Base-by-base conservation (phyloP, 2,888 invertebrate species). In the Cremastinae sp. region DNA sequence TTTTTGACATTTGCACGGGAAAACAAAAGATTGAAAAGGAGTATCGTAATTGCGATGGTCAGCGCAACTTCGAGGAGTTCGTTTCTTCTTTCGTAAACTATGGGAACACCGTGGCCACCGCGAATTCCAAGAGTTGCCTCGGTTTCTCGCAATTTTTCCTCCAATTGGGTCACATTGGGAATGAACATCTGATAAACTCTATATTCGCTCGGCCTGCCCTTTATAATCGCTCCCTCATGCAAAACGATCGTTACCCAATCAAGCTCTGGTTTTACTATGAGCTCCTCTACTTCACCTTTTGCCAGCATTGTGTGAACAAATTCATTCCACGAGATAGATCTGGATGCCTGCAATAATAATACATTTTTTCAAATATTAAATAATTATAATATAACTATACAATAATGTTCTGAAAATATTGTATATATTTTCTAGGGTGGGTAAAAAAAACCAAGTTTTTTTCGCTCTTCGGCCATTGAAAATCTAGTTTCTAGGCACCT, bases 301-400 rank as follows among this genome's bases (percentile, higher is more conserved):
- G 96, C 94, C 66, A 99, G 90, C 96, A 99, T 96, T 77, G 97
- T 95, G 90, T 98, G 95, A 0, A 97, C 93, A 91, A 99, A 99
- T 90, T 98, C 98, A 90, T 97, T 97, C 98, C 98, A 99, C 0
- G 97, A 96, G 0, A 97, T 95, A 61, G 79, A 81, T 43, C 56
- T 75, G 0, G 78, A 74, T 47, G 49, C 41, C 80, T 80, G 49
- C 9, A 65, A 65, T 18, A n/a, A 9, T 0, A 14, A 22, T 18
- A n/a, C 18, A 2, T 4, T 8, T 36, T n/a, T 7, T 14, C 4
- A 1, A 5, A 16, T 7, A 47, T 36, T 9, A 18, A 7, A 38
- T 4, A 58, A 45, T 34, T n/a, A n/a, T n/a, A n/a, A n/a, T n/a
- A n/a, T n/a, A n/a, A n/a, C n/a, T n/a, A n/a, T n/a, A n/a, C n/a